These are phyloP conservation scores for Harpalus rufipes DNA, from an alignment of 2,888 invertebrate genomes.

Conservation along the genomic window DNA sequence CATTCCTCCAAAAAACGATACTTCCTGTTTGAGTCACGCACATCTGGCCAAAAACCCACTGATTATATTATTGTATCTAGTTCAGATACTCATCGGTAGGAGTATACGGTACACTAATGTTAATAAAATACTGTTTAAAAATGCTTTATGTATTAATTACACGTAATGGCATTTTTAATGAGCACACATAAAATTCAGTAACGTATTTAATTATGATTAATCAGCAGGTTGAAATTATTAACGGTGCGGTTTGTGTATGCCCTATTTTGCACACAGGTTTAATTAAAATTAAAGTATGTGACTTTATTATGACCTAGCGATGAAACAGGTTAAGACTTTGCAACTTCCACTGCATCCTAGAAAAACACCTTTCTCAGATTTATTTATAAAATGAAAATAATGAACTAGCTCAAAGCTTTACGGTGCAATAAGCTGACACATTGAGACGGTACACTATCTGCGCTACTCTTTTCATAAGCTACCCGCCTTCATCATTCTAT, in stretches of 20 bases:
- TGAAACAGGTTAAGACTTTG: conserved; percentile 3
- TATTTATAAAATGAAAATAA: conserved; percentile 3
- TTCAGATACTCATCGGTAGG: not conserved
- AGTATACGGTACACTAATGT: not conserved
- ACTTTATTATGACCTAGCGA: conserved; percentile 30
- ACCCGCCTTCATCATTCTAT: not conserved
- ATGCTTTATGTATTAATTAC: conserved; percentile 60
- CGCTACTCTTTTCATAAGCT: not conserved
- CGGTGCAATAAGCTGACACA: not conserved
- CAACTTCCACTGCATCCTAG: not conserved
- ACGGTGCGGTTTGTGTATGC: conserved; percentile 30
- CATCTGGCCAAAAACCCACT: not conserved
- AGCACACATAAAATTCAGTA: conserved; percentile 49
- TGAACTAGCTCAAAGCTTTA: not conserved
- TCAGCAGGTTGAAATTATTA: conserved; percentile 47
- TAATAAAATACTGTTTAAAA: conserved; percentile 45
- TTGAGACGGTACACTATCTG: not conserved
- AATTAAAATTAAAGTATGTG: conserved; percentile 58
- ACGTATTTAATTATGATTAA: conserved; percentile 57
- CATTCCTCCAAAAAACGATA: conserved; percentile 9
- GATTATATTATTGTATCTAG: conserved; percentile 24
- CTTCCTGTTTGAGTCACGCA: conserved; percentile 11
- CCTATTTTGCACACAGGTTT: conserved; percentile 29
- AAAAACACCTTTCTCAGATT: not conserved
- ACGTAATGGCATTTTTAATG: conserved; percentile 55